Evolutionary conservation across 2,888 invertebrate genomes (phyloP).

Genomic region (Volucella zonaria): DNA sequence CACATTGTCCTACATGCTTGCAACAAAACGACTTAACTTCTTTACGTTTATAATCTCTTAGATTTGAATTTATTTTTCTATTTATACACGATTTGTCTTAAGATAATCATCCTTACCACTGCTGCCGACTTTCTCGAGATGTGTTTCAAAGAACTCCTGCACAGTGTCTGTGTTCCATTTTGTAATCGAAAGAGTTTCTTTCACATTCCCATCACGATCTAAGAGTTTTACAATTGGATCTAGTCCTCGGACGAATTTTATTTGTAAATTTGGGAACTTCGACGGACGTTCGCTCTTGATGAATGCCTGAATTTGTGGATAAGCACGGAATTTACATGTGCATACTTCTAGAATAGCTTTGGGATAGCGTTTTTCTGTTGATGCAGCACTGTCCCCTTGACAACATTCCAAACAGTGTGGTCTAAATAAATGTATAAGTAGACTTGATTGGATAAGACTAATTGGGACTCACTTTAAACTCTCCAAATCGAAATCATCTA

Average conservation of each 20-base stretch:
- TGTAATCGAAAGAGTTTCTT: constrained; percentile 96
- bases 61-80: neutral
- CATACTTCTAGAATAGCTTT: constrained; percentile 97
- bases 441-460: neutral
- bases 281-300: constrained; percentile 95
- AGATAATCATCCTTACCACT: constrained; percentile 84
- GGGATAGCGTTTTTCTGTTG: constrained; percentile 90
- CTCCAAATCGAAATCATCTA: constrained; percentile 86
- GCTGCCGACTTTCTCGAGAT: constrained; percentile 85
- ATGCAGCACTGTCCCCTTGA: constrained; percentile 87
- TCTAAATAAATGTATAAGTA: constrained; percentile 81
- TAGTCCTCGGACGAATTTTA: constrained; percentile 95
- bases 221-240: constrained; percentile 96
- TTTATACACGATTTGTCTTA: constrained; percentile 83
- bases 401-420: constrained; percentile 90
- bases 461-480: constrained; percentile 77
- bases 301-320: constrained; percentile 99
- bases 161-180: constrained; percentile 99
- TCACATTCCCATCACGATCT: constrained; percentile 91
- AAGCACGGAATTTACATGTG: constrained; percentile 98
- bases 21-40: neutral
- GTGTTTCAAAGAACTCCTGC: constrained; percentile 96
- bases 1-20: constrained; percentile 2
- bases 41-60: neutral
- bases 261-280: constrained; percentile 94